phyloP scores from a whole-genome alignment of 2,113 vertebrate genomes.

The Stictonetta naevosa region DNA sequence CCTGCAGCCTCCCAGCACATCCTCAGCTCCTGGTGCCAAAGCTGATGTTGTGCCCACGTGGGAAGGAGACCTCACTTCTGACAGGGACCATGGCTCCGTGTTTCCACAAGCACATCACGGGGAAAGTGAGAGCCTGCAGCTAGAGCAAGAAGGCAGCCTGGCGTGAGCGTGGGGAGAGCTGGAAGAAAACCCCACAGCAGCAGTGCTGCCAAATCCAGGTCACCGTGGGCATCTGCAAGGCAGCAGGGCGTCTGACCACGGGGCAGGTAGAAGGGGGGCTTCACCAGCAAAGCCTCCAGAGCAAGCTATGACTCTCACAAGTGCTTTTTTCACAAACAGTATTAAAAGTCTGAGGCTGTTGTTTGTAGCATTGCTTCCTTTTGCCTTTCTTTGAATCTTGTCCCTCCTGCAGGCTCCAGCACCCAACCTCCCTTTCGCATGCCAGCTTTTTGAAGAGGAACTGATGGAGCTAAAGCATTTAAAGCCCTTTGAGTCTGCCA shows the following conservation, averaged over 20 bases:
- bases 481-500: not conserved
- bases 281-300: not conserved
- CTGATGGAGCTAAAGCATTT: not conserved
- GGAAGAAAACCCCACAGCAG: not conserved
- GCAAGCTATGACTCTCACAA: not conserved
- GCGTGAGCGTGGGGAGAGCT: not conserved
- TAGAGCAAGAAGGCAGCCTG: not conserved
- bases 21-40: not conserved
- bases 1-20: not conserved
- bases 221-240: not conserved
- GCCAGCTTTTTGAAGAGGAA: not conserved
- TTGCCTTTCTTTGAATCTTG: not conserved
- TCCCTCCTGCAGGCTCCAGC: not conserved
- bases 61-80: not conserved
- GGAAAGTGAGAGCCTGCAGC: not conserved
- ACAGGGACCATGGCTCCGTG: not conserved
- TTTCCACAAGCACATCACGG: not conserved
- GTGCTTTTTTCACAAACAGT: not conserved
- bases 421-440: not conserved
- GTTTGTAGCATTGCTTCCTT: not conserved
- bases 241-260: too few species aligned
- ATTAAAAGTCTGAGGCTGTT: too few species aligned
- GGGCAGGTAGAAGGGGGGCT: not conserved
- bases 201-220: not conserved
- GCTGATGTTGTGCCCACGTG: fast-evolving